These are phyloP conservation scores for Spilarctia lutea DNA, from an alignment of 2,888 invertebrate genomes.

Conservation along the genomic window DNA sequence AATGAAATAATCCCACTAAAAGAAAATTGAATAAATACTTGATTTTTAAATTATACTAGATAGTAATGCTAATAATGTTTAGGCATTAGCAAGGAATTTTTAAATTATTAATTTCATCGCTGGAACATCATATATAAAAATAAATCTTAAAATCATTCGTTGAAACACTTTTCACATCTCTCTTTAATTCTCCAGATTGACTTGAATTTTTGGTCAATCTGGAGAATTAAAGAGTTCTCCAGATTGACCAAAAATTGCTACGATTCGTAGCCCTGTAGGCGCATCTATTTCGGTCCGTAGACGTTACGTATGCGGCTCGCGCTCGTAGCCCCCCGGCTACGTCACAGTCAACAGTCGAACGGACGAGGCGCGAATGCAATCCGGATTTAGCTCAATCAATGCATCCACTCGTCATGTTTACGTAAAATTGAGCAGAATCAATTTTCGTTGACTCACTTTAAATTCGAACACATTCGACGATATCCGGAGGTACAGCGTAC, in stretches of 20 bases:
- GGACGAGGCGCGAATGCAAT: constrained; percentile 55
- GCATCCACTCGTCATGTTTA: constrained; percentile 63
- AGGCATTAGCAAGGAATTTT: constrained; percentile 6
- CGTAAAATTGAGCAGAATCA: constrained; percentile 68
- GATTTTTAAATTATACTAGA: background rate
- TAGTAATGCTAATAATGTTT: background rate
- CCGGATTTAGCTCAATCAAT: constrained; percentile 66
- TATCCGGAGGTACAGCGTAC: constrained; percentile 70
- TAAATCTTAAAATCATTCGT: too few relatives aligned
- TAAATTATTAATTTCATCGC: constrained; percentile 32
- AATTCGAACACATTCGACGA: constrained; percentile 73
- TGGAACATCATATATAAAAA: constrained; percentile 23
- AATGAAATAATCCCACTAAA: background rate
- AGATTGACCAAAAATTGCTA: constrained; percentile 19
- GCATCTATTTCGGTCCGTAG: constrained; percentile 35
- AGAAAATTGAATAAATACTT: background rate
- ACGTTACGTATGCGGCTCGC: constrained; percentile 36
- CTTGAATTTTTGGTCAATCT: too few relatives aligned
- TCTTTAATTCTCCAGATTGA: constrained; percentile 16
- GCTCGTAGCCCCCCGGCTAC: constrained; percentile 42
- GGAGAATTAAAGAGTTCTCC: too few relatives aligned
- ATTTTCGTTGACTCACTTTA: constrained; percentile 72
- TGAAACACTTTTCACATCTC: background rate
- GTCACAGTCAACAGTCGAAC: constrained; percentile 48
- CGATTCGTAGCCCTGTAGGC: constrained; percentile 11